phyloP scores from a whole-genome alignment of 2,797 vertebrate species.

The Characodon lateralis region DNA sequence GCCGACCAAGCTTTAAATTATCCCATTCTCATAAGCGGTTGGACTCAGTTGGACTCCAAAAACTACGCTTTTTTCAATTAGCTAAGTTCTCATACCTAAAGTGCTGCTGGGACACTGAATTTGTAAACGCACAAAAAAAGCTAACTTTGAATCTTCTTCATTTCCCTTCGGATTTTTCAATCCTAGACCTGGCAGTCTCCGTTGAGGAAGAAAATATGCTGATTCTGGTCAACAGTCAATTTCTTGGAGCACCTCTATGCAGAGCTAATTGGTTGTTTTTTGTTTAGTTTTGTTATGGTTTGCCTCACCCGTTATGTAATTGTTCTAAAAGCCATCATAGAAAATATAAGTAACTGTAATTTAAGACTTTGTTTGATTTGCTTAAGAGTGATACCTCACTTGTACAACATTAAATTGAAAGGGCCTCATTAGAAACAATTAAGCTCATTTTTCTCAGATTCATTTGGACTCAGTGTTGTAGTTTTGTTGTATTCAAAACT shows the following conservation, averaged over 20 bases:
- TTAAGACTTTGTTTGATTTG: neutral
- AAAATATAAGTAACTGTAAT: constrained; percentile 6
- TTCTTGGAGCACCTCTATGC: neutral
- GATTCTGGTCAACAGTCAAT: neutral
- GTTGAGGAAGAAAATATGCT: neutral
- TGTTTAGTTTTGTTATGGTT: neutral
- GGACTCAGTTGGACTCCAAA: neutral
- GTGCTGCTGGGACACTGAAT: neutral
- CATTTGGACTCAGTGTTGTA: neutral
- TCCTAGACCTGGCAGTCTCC: neutral
- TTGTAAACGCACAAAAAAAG: neutral
- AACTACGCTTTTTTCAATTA: neutral
- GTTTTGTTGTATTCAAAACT: neutral
- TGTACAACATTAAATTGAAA: constrained; percentile 12
- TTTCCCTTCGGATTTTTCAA: neutral
- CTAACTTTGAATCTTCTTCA: neutral
- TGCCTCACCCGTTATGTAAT: constrained; percentile 5
- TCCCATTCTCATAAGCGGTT: neutral
- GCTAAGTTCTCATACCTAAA: no score
- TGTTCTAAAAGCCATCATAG: constrained; percentile 5
- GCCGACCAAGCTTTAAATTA: neutral
- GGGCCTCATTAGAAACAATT: neutral
- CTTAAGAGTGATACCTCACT: neutral
- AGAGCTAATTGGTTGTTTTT: neutral
- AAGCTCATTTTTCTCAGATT: constrained; percentile 4